Evolutionary conservation across 92 coral and sea anemone genomes (phyloP).

Genomic region (Zoanthus sociatus): DNA sequence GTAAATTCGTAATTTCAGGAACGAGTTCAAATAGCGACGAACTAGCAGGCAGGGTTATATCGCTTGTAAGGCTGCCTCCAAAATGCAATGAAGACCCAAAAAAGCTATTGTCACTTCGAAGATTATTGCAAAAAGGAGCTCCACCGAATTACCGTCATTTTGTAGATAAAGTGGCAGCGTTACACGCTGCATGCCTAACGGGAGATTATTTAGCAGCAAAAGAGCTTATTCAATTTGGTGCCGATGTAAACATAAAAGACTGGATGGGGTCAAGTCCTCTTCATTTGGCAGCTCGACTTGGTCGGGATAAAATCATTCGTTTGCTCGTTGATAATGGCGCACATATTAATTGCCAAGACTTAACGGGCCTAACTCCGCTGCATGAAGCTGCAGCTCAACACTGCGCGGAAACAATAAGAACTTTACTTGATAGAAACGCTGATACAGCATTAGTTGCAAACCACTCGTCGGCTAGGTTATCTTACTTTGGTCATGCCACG

Average conservation of each 20-base stretch:
- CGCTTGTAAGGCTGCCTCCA: conserved; percentile 54
- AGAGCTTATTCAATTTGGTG: conserved; percentile 51
- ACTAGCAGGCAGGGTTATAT: conserved; percentile 57
- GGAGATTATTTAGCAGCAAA: conserved; percentile 48
- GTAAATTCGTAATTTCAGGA: conserved; percentile 43
- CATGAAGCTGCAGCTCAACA: conserved; percentile 56
- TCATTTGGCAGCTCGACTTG: conserved; percentile 42
- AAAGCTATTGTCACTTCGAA: conserved; percentile 46
- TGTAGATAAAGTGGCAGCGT: conserved; percentile 35
- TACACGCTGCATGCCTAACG: conserved; percentile 53
- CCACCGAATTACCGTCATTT: conserved; percentile 27
- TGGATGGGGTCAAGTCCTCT: conserved; percentile 44
- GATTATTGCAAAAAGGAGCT: conserved; percentile 57
- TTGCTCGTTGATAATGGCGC: conserved; percentile 55
- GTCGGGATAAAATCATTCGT: conserved; percentile 1
- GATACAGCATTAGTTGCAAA: conserved; percentile 12
- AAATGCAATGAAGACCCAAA: conserved; percentile 47
- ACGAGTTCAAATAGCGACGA: conserved; percentile 70
- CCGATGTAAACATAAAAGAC: conserved; percentile 46
- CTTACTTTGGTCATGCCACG: conserved; percentile 4
- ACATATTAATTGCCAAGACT: conserved; percentile 37
- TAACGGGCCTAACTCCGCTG: conserved; percentile 43
- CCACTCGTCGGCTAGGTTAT: not conserved
- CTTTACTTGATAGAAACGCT: conserved; percentile 53
- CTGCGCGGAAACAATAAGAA: conserved; percentile 34